Evolutionary conservation across 1,140 invertebrate species (phyloP), one percentile per base, ranked within the genome.

Genomic region (Drosophila truncata): DNA sequence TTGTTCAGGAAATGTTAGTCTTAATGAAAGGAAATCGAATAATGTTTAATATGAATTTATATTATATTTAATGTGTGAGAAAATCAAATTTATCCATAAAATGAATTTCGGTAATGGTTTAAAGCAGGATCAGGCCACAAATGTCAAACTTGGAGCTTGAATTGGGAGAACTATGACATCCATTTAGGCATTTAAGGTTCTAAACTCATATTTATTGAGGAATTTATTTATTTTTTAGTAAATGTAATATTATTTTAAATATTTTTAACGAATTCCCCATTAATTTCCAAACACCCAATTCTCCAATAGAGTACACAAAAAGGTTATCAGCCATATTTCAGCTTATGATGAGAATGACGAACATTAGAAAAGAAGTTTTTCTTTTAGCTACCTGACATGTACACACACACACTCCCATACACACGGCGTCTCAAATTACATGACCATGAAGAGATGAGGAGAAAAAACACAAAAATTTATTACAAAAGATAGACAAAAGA

Each of bases 401-500:
- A 70, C 54, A 78, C 64, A 71, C 18, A 54, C 46, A 58, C 23
- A 47, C 27, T 37, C 16, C 50, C 46, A 41, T 9, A 50, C 25
- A 2, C 39, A 16, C 25, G 52, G 47, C 29, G 54, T 86, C 70
- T 90, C 78, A 55, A 79, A 82, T 90, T 90, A 90, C 85, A 85
- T 49, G 74, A 54, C 59, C 61, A 71, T 76, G 57, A 46, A 67
- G 18, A 63, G 25, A 73, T 54, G 33, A 55, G 37, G 69, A 50
- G 41, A 37, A 60, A 52, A 65, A 69, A 50, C 6, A 50, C 49
- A 50, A 64, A 62, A 71, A 82, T 79, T 79, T 88, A 90, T 90
- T 85, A 90, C 85, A 90, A 90, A 82, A 80, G 82, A 87, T 67
- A 64, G 75, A 81, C 73, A 88, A 88, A 84, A 88, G 80, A 90